phyloP scores from a whole-genome alignment of 2,797 vertebrate genomes.

The Poeciliopsis infans region DNA sequence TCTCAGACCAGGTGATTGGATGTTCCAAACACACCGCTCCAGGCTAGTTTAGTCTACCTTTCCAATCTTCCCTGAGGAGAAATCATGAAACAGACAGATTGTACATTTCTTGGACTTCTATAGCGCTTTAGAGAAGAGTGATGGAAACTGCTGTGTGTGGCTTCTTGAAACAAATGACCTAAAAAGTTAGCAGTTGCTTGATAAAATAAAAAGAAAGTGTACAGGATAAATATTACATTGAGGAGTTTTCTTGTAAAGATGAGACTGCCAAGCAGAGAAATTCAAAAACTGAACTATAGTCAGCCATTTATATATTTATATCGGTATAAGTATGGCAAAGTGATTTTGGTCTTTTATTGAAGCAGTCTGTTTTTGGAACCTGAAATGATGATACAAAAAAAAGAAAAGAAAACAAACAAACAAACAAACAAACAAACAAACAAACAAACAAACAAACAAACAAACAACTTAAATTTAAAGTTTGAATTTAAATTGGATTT shows the following conservation, averaged over 20 bases:
- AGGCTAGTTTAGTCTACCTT: slow-evolving; percentile 59
- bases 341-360: background rate
- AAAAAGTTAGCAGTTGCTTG: background rate
- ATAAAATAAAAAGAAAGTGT: background rate
- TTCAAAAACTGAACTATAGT: background rate
- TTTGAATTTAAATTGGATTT: background rate
- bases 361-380: background rate
- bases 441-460: background rate
- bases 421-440: background rate
- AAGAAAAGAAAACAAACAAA: background rate
- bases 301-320: background rate
- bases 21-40: slow-evolving; percentile 47
- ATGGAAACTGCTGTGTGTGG: slow-evolving; percentile 31
- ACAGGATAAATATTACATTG: background rate
- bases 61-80: slow-evolving; percentile 57
- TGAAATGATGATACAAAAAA: background rate
- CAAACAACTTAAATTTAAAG: too few species aligned
- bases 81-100: slow-evolving; percentile 51
- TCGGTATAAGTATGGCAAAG: background rate
- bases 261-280: background rate
- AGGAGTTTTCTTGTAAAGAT: background rate
- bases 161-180: slow-evolving; percentile 39
- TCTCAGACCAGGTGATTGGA: slow-evolving; percentile 40
- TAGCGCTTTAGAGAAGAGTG: background rate
- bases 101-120: slow-evolving; percentile 53